These are phyloP conservation scores for Episyrphus balteatus DNA, from an alignment of 1,140 invertebrate genomes.

Conservation along the genomic window DNA sequence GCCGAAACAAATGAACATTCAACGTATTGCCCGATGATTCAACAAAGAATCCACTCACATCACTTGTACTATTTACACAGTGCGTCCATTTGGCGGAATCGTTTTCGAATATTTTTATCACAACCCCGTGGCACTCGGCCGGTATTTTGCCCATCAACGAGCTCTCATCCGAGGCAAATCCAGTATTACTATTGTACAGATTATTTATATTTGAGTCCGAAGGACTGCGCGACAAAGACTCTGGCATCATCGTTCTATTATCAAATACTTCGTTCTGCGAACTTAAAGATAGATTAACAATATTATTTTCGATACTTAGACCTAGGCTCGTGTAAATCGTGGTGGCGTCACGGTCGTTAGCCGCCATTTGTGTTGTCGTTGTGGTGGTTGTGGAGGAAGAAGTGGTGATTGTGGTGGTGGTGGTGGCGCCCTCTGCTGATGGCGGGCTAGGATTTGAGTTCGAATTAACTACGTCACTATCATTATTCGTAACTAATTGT, in stretches of 20 bases:
- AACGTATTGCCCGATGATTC: slow-evolving; percentile 10
- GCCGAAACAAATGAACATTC: slow-evolving; percentile 7
- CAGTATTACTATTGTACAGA: too few species aligned
- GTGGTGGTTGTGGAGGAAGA: not conserved
- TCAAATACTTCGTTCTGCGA: too few species aligned
- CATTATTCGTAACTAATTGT: slow-evolving; percentile 29
- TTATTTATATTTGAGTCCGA: too few species aligned
- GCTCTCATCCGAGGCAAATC: too few species aligned
- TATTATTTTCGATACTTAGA: slow-evolving; percentile 2
- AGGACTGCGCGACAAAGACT: too few species aligned
- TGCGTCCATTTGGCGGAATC: slow-evolving; percentile 10
- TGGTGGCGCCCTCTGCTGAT: not conserved
- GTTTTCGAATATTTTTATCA: slow-evolving; percentile 10
- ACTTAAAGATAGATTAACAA: slow-evolving; percentile 6
- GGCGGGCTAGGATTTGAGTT: not conserved
- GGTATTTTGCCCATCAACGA: too few species aligned
- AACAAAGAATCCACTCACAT: slow-evolving; percentile 7
- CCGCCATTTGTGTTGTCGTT: not conserved
- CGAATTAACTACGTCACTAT: slow-evolving; percentile 4
- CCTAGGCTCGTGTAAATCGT: slow-evolving; percentile 7
- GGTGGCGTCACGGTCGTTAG: not conserved
- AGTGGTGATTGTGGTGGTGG: not conserved
- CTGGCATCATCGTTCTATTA: too few species aligned
- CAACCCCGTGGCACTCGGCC: not conserved
- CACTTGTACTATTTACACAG: slow-evolving; percentile 7